Conservation (phyloP, 2,888 invertebrate species). For the Taphrorychus bicolor region DNA sequence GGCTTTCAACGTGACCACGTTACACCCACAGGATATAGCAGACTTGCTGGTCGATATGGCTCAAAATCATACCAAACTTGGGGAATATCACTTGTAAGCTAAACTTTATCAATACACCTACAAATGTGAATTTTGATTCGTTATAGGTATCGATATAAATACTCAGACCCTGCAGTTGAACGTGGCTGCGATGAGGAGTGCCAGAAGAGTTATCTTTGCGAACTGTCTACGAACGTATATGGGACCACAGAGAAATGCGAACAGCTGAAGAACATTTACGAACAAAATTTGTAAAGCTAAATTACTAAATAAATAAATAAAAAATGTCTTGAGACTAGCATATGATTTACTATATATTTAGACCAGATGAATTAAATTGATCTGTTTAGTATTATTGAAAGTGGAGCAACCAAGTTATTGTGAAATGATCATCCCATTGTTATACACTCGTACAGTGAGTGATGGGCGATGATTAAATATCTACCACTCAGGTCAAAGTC, state of each 20-base stretch:
- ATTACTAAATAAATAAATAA: background rate
- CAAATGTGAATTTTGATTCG: background rate
- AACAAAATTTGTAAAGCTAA: conserved; percentile 24
- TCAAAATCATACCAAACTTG: conserved; percentile 62
- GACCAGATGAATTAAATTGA: too few relatives aligned
- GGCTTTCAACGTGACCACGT: conserved; percentile 67
- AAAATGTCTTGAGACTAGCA: too few relatives aligned
- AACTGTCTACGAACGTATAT: conserved; percentile 17
- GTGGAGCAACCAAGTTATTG: too few relatives aligned
- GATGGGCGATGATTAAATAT: too few relatives aligned
- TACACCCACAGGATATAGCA: conserved; percentile 71
- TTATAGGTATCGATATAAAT: conserved; percentile 31
- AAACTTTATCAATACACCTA: background rate
- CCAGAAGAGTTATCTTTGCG: conserved; percentile 33
- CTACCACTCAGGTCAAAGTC: too few relatives aligned
- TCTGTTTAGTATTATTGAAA: too few relatives aligned
- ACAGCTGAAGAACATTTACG: conserved; percentile 32
- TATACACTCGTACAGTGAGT: too few relatives aligned
- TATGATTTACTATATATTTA: too few relatives aligned
- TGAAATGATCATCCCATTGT: too few relatives aligned
- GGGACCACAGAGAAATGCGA: conserved; percentile 27
- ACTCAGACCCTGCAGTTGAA: conserved; percentile 11
- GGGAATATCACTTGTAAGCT: conserved; percentile 54
- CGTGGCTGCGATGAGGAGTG: conserved; percentile 26
- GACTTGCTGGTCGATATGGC: conserved; percentile 68